phyloP scores from a whole-genome alignment of 2,888 invertebrate species.

The Entomobrya proxima region DNA sequence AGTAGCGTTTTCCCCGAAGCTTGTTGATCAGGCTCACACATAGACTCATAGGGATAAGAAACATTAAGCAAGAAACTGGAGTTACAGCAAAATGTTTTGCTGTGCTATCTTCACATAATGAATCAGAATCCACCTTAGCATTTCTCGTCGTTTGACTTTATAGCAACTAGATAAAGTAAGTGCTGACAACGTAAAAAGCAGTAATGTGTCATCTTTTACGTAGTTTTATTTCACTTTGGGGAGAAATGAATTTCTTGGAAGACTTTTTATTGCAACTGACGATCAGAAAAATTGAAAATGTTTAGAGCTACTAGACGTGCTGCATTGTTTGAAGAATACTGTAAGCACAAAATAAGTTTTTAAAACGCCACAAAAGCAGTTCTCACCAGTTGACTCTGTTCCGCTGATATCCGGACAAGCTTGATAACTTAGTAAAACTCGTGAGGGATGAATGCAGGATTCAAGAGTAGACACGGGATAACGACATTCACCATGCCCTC shows the following conservation, averaged over 20 bases:
- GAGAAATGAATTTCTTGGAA: constrained; percentile 17
- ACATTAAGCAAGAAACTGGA: too few relatives aligned
- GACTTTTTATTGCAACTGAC: constrained; percentile 16
- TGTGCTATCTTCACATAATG: too few relatives aligned
- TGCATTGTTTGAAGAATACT: too few relatives aligned
- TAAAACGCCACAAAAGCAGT: neutral
- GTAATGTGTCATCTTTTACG: neutral
- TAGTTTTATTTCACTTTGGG: constrained; percentile 19
- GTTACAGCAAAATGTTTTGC: too few relatives aligned
- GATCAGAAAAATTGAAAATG: neutral
- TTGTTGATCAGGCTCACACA: too few relatives aligned
- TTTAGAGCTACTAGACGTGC: neutral
- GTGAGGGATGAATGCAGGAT: constrained; percentile 94
- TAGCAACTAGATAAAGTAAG: neutral
- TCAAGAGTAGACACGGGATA: constrained; percentile 93
- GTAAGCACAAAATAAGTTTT: too few relatives aligned
- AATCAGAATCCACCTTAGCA: neutral
- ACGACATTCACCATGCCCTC: constrained; percentile 92
- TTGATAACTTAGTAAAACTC: constrained; percentile 92
- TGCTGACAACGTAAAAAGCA: constrained; percentile 29
- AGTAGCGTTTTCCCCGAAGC: too few relatives aligned
- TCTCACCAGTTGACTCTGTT: constrained; percentile 91
- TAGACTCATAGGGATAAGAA: too few relatives aligned
- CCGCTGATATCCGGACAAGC: constrained; percentile 95
- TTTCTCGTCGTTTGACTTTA: neutral